phyloP scores from a whole-genome alignment of 2,113 vertebrate species.

The Chionis minor region DNA sequence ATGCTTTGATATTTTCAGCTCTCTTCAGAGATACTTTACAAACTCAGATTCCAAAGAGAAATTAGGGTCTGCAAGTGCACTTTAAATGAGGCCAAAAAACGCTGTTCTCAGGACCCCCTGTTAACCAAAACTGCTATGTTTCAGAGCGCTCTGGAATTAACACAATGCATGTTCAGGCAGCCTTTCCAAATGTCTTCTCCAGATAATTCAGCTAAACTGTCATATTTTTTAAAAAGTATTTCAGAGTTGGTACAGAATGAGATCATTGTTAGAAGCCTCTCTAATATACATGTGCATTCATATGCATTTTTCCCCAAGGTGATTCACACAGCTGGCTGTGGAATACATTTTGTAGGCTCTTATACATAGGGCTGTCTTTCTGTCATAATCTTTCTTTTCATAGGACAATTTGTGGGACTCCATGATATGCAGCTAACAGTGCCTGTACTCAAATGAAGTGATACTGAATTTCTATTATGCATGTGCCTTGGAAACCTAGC shows the following conservation, averaged over 20 bases:
- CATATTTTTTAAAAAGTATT: conserved; percentile 37
- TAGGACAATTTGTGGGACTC: conserved; percentile 75
- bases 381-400: conserved; percentile 73
- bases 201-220: conserved; percentile 60
- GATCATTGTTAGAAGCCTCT: conserved; percentile 63
- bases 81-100: neutral
- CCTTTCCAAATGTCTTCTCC: conserved; percentile 47
- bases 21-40: neutral
- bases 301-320: conserved; percentile 51
- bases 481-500: conserved; percentile 78
- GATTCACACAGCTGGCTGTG: conserved; percentile 44
- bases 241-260: conserved; percentile 59
- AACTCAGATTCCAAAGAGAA: neutral
- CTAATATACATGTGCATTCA: conserved; percentile 58
- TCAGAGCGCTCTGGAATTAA: conserved; percentile 6
- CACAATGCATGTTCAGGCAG: conserved; percentile 44
- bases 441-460: conserved; percentile 73
- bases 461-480: conserved; percentile 81
- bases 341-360: conserved; percentile 62
- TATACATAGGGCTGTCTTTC: conserved; percentile 48
- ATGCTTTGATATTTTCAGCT: neutral
- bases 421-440: conserved; percentile 68
- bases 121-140: neutral
- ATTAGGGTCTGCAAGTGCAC: neutral
- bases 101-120: neutral